Conservation (phyloP, 2,113 vertebrate genomes). For the Mola mola region DNA sequence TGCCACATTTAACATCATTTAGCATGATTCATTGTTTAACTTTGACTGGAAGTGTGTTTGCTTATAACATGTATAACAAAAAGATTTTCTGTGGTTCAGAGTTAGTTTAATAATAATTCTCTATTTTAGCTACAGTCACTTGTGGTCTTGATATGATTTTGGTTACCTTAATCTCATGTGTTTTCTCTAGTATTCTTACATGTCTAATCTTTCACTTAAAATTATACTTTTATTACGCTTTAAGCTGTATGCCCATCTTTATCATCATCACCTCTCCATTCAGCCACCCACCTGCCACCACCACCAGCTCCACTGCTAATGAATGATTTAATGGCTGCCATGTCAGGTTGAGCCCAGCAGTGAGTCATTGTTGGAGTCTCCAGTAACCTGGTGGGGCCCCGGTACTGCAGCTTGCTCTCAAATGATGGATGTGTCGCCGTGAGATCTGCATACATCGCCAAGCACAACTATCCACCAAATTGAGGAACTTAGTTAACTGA, state of each 20-base stretch:
- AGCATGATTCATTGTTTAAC: too few relatives aligned
- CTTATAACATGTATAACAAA: too few relatives aligned
- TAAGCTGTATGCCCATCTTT: slow-evolving; percentile 4
- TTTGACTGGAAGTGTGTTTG: too few relatives aligned
- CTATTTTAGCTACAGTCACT: too few relatives aligned
- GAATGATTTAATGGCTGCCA: slow-evolving; percentile 67
- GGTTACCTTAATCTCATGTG: too few relatives aligned
- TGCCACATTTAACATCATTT: too few relatives aligned
- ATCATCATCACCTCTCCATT: slow-evolving; percentile 2
- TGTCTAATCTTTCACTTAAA: too few relatives aligned
- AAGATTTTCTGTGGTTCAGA: too few relatives aligned
- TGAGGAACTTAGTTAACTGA: slow-evolving; percentile 61
- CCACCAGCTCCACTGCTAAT: slow-evolving; percentile 37
- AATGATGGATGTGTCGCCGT: slow-evolving; percentile 68
- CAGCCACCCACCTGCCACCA: slow-evolving; percentile 40
- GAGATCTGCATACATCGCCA: slow-evolving; percentile 36
- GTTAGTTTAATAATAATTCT: too few relatives aligned
- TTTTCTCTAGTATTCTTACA: too few relatives aligned
- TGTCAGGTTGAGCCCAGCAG: slow-evolving; percentile 50
- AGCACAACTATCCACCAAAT: slow-evolving; percentile 56
- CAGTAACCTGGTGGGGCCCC: slow-evolving; percentile 46
- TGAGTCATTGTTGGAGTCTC: slow-evolving; percentile 65
- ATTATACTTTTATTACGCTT: too few relatives aligned
- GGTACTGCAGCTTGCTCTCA: slow-evolving; percentile 34
- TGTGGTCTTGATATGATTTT: too few relatives aligned